phyloP scores from a whole-genome alignment of 1,140 invertebrate species.

The Drosophila equinoxialis region DNA sequence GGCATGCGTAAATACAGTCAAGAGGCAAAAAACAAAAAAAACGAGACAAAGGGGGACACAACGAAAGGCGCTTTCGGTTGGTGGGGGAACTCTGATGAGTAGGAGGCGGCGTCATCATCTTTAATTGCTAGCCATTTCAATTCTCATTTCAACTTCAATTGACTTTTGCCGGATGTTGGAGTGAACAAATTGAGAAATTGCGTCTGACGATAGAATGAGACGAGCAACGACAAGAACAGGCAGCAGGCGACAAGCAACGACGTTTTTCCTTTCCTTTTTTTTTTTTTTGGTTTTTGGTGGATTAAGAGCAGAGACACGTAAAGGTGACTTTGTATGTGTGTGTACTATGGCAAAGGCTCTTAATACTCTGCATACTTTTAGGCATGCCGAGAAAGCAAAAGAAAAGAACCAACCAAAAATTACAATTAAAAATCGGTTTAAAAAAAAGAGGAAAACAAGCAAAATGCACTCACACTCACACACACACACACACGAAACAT shows the following conservation, averaged over 20 bases:
- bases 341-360: constrained; percentile 6
- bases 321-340: constrained; percentile 6
- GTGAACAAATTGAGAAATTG: constrained; percentile 26
- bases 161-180: constrained; percentile 58
- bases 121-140: constrained; percentile 79
- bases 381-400: neutral
- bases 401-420: constrained; percentile 48
- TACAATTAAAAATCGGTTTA: constrained; percentile 57
- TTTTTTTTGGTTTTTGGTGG: constrained; percentile 26
- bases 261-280: neutral
- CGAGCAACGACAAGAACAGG: neutral
- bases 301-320: constrained; percentile 9
- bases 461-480: constrained; percentile 6
- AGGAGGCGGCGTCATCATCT: constrained; percentile 58
- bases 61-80: neutral
- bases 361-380: constrained; percentile 13
- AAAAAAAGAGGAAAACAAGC: constrained; percentile 28
- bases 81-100: neutral
- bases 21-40: neutral
- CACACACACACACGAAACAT: neutral
- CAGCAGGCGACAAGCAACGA: neutral
- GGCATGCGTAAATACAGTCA: constrained; percentile 47
- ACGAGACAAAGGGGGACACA: neutral
- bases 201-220: neutral
- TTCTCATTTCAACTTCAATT: constrained; percentile 76